phyloP scores from a whole-genome alignment of 1,140 invertebrate species.

The Leptinotarsa texana region DNA sequence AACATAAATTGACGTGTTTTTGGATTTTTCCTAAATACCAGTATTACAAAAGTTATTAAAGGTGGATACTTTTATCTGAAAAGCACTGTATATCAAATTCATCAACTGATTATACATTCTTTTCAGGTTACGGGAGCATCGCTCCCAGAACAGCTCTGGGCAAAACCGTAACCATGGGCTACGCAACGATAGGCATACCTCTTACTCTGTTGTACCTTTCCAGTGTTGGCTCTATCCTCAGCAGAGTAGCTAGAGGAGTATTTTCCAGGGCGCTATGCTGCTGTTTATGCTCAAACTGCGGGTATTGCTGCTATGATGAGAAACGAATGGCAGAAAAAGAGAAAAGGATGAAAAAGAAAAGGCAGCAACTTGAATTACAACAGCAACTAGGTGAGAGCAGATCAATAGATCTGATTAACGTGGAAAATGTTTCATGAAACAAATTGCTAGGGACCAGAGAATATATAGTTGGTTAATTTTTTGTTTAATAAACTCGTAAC shows the following conservation, averaged over 20 bases:
- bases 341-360: conserved; percentile 72
- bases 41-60: no score
- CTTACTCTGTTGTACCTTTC: conserved; percentile 87
- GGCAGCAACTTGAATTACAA: conserved; percentile 75
- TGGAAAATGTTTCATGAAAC: no score
- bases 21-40: no score
- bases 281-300: conserved; percentile 81
- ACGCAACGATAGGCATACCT: conserved; percentile 88
- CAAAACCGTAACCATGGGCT: conserved; percentile 84
- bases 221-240: conserved; percentile 80
- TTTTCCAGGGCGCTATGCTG: conserved; percentile 83
- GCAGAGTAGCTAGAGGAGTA: conserved; percentile 82
- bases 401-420: no score
- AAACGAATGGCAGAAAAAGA: conserved; percentile 78
- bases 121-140: conserved; percentile 86
- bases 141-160: conserved; percentile 79
- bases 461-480: no score
- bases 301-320: conserved; percentile 84
- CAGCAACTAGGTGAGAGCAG: conserved; percentile 61
- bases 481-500: no score
- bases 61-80: no score
- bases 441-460: no score
- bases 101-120: conserved; percentile 22
- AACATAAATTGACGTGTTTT: no score
- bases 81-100: no score